Percentiles rank a stretch among this genome's conserved stretches.
These are phyloP conservation scores for Cepaea nemoralis DNA, from an alignment of 1,140 invertebrate species.

Conservation along the genomic window DNA sequence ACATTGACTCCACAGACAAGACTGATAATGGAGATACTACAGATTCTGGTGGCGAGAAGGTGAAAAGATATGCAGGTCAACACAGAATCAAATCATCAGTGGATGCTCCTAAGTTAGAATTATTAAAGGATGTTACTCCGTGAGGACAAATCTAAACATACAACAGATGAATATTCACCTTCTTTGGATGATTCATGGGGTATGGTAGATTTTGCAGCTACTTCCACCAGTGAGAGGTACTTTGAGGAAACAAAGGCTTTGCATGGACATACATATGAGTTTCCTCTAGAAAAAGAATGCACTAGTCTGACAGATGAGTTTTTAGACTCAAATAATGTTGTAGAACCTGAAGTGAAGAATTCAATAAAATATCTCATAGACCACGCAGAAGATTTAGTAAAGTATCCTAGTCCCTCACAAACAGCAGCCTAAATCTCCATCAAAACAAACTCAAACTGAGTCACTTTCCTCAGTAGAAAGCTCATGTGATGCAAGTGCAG, in stretches of 20 bases:
- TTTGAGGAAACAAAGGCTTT: neutral
- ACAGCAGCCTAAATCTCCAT: conserved; percentile 19
- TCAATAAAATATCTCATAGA: conserved; percentile 54
- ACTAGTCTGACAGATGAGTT: neutral
- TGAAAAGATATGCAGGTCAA: too few relatives aligned
- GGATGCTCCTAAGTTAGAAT: too few relatives aligned
- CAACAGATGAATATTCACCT: neutral
- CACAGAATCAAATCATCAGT: too few relatives aligned
- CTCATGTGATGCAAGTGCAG: conserved; percentile 88
- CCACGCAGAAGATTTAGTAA: conserved; percentile 56
- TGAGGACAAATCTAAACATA: too few relatives aligned
- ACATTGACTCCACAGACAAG: conserved; percentile 48
- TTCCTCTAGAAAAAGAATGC: neutral
- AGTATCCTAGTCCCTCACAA: conserved; percentile 28
- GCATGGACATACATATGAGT: neutral
- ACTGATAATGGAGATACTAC: conserved; percentile 43
- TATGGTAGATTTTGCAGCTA: neutral
- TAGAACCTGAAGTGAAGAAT: conserved; percentile 49
- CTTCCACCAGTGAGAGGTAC: neutral
- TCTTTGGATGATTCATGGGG: neutral
- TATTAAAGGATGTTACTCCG: too few relatives aligned
- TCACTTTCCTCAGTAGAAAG: conserved; percentile 52
- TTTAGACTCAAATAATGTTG: conserved; percentile 41
- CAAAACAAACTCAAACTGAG: conserved; percentile 46
- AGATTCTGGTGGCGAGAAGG: conserved; percentile 14